Percentiles rank a stretch among this genome's conserved stretches.
Evolutionary conservation across 2,888 invertebrate genomes (phyloP).

Genomic region (Agonum fuliginosum): DNA sequence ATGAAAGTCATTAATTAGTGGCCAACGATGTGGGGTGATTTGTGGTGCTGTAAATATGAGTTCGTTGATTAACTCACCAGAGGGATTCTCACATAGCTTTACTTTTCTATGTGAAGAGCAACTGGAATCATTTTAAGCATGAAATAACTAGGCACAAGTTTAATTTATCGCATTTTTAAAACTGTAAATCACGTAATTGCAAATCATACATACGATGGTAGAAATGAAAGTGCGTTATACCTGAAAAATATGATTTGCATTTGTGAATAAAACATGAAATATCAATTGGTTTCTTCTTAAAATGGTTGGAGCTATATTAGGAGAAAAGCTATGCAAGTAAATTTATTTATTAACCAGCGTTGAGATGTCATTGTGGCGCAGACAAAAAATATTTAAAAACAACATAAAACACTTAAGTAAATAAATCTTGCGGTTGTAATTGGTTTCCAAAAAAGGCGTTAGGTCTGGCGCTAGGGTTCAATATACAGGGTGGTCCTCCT

Average conservation of each 20-base stretch:
- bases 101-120: too few species aligned
- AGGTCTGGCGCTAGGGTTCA: not conserved
- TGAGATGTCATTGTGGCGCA: constrained; percentile 4
- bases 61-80: constrained; percentile 50
- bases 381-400: constrained; percentile 32
- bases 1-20: constrained; percentile 51
- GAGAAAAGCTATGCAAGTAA: constrained; percentile 13
- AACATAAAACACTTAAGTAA: constrained; percentile 39
- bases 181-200: too few species aligned
- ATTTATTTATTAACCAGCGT: constrained; percentile 26
- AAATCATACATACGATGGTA: too few species aligned
- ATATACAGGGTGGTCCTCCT: constrained; percentile 19
- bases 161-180: too few species aligned
- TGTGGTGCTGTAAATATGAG: constrained; percentile 53
- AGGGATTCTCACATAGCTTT: constrained; percentile 38
- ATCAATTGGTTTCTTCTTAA: constrained; percentile 12
- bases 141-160: too few species aligned
- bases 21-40: constrained; percentile 38
- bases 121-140: too few species aligned
- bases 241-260: constrained; percentile 5
- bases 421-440: constrained; percentile 24
- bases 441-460: constrained; percentile 17
- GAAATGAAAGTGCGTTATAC: not conserved
- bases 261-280: constrained; percentile 31
- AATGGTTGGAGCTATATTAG: not conserved